Evolutionary conservation across 1,140 invertebrate species (phyloP).

Genomic region (Planococcus citri): DNA sequence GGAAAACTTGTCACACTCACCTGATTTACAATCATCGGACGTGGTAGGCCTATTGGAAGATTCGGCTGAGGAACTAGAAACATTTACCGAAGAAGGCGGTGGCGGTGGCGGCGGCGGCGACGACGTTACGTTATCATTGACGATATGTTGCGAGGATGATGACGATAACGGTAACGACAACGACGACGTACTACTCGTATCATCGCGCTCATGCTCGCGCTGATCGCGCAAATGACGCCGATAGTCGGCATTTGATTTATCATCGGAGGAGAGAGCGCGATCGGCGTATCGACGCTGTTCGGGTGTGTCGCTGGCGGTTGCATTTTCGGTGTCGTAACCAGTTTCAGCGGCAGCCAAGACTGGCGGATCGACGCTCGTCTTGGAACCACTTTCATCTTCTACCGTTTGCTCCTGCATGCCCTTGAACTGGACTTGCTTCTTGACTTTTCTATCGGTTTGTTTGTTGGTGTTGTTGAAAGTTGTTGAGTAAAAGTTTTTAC

Average conservation of each 20-base stretch:
- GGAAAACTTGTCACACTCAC: not conserved
- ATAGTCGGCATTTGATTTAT: not conserved
- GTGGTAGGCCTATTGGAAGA: no score
- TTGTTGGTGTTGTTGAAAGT: conserved; percentile 25
- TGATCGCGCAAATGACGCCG: not conserved
- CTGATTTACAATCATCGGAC: not conserved
- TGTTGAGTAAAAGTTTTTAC: conserved; percentile 25
- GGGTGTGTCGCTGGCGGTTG: not conserved
- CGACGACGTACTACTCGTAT: no score
- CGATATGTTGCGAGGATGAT: not conserved
- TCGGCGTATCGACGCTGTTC: not conserved
- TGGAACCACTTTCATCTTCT: conserved; percentile 12
- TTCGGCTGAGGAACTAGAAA: not conserved
- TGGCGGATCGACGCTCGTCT: not conserved
- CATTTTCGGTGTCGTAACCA: not conserved
- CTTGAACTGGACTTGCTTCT: conserved; percentile 33
- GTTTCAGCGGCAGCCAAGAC: not conserved
- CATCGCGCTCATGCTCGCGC: not conserved
- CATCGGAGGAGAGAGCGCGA: not conserved
- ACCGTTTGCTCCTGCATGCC: conserved; percentile 24
- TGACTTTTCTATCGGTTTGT: conserved; percentile 25
- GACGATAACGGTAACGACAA: not conserved
- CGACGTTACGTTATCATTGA: not conserved
- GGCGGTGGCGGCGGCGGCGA: no score
- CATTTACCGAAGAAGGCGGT: not conserved